Base-by-base conservation (phyloP, 2,113 vertebrate genomes). In the Callaeas wilsoni region DNA sequence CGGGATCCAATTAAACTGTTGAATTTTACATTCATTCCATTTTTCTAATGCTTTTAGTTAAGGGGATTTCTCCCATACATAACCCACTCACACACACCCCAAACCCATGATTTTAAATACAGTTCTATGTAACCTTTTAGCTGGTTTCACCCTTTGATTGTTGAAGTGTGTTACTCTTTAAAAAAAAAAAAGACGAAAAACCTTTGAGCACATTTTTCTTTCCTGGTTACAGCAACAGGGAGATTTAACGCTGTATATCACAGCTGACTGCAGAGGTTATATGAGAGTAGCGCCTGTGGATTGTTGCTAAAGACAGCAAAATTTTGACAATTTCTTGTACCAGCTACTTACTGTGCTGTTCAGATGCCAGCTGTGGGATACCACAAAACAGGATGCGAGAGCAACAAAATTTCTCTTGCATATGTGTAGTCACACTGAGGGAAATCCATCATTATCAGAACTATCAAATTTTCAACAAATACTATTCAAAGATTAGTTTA, bases 11-110 rank as follows among this genome's bases (percentile, higher is more conserved):
- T 94, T 92, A 91, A 94, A 93, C 94, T 97, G 90, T 90, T 98
- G 94, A 88, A 96, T 96, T 97, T 96, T 94, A 94, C 93, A 97
- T 96, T 93, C 64, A 96, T 92, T 92, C 90, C 1, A 92, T 96
- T 97, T 96, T 95, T 95, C 95, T 94, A 96, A 95, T 83, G 56
- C 65, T 35, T 97, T 98, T 94, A 96, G 89, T 92, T 94, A 92
- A 90, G 74, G 84, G 90, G 91, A 92, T 97, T 98, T 89, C 83
- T 95, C 84, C 85, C 84, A 81, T 42, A 89, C 80, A 29, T 77
- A 79, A 52, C 63, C 26, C 1, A 0, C 14, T 1, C 53, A 10
- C n/a, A 32, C 27, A 64, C 42, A 3, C 53, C 37, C n/a, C 4
- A 1, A 46, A 89, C 67, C 41, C 93, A 57, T 73, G 73, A 82